These are phyloP conservation scores for Cacatua alba DNA, from an alignment of 2,113 vertebrate species.

Conservation along the genomic window DNA sequence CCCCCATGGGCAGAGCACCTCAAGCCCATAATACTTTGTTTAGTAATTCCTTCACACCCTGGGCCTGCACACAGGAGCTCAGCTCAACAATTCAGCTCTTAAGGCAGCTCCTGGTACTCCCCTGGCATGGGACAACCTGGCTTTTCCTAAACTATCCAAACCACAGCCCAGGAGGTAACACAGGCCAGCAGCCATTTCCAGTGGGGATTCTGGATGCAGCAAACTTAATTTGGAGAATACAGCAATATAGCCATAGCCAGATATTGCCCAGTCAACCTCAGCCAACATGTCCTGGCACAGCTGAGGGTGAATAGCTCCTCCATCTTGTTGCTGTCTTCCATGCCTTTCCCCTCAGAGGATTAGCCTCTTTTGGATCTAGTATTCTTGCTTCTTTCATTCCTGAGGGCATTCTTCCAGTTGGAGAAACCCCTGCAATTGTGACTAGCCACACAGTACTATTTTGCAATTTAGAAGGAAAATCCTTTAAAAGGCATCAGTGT, in stretches of 20 bases:
- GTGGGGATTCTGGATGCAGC: not conserved
- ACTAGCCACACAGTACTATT: not conserved
- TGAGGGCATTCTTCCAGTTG: not conserved
- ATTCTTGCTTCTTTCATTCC: not conserved
- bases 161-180: not conserved
- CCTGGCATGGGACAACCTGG: not conserved
- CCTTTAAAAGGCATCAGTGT: not conserved
- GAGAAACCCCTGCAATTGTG: not conserved
- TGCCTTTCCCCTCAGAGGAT: not conserved
- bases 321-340: not conserved
- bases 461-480: not conserved
- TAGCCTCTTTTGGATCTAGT: not conserved
- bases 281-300: rapidly evolving
- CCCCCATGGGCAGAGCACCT: not conserved
- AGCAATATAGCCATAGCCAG: rapidly evolving
- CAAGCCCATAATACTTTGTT: not conserved
- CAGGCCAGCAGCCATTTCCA: not conserved
- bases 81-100: not conserved
- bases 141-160: not conserved
- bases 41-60: not conserved
- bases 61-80: not conserved
- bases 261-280: not conserved
- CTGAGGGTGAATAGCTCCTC: not conserved
- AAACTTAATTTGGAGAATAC: not conserved
- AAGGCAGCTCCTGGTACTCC: not conserved